These are phyloP conservation scores for Gnathonemus longibarbis DNA, from an alignment of 2,113 vertebrate species.

Conservation along the genomic window DNA sequence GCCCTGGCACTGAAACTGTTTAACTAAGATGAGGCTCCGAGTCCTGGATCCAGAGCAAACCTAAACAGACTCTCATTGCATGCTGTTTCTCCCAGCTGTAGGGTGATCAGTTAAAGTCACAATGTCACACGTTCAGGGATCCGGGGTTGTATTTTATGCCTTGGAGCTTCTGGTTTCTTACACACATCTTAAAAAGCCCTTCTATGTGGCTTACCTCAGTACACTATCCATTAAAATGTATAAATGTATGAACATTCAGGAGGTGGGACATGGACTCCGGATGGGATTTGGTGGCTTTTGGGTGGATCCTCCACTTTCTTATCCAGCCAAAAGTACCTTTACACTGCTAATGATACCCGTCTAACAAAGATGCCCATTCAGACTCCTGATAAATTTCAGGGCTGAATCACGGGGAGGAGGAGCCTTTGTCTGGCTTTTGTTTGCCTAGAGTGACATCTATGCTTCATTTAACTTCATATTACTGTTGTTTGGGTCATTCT, in stretches of 20 bases:
- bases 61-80: background rate
- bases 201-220: background rate
- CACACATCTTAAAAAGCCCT: background rate
- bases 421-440: background rate
- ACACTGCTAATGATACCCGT: background rate
- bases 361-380: background rate
- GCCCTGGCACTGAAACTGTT: background rate
- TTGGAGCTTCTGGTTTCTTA: background rate
- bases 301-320: background rate
- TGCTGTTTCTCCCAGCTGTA: background rate
- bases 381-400: background rate
- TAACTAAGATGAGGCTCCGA: background rate
- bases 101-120: background rate
- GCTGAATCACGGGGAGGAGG: background rate
- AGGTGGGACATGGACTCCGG: background rate
- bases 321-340: background rate
- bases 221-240: background rate
- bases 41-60: background rate
- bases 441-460: background rate
- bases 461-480: background rate
- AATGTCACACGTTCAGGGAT: background rate
- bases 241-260: background rate
- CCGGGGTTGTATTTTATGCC: background rate
- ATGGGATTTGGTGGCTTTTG: background rate
- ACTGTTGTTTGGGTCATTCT: background rate